These are phyloP conservation scores for Glaucidium brasilianum DNA, from an alignment of 2,113 vertebrate genomes.

Conservation along the genomic window DNA sequence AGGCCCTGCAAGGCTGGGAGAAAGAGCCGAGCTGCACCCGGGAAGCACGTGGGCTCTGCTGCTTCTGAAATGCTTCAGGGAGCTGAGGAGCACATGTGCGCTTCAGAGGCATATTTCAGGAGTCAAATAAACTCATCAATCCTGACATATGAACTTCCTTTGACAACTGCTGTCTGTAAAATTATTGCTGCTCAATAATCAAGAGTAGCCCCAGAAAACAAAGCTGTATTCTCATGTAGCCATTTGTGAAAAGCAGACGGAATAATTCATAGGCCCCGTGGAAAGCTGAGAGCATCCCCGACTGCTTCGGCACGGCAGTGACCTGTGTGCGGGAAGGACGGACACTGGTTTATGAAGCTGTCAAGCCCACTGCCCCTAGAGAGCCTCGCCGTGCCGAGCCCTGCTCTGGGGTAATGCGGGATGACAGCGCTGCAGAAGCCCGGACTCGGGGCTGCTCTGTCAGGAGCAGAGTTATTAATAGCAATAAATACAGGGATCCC, in stretches of 20 bases:
- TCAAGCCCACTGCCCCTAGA: not conserved
- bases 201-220: conserved; percentile 32
- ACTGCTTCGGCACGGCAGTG: not conserved
- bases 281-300: not conserved
- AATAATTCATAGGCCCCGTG: not conserved
- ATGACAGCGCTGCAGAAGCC: not conserved
- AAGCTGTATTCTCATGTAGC: not conserved
- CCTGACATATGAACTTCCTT: not conserved
- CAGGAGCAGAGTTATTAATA: not conserved
- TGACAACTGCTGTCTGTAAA: conserved; percentile 36
- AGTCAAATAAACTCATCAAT: conserved; percentile 32
- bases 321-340: not conserved
- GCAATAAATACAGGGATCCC: not conserved
- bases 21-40: not conserved
- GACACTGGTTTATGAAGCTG: not conserved
- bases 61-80: not conserved
- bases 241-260: not conserved
- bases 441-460: not conserved
- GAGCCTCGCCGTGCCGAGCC: not conserved
- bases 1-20: not conserved
- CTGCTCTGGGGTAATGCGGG: not conserved
- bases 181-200: conserved; percentile 16
- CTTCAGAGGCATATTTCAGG: not conserved
- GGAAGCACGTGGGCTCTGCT: not conserved
- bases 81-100: not conserved